Conservation (phyloP, 2,797 vertebrate species). For the Rhyacichthys aspro region DNA sequence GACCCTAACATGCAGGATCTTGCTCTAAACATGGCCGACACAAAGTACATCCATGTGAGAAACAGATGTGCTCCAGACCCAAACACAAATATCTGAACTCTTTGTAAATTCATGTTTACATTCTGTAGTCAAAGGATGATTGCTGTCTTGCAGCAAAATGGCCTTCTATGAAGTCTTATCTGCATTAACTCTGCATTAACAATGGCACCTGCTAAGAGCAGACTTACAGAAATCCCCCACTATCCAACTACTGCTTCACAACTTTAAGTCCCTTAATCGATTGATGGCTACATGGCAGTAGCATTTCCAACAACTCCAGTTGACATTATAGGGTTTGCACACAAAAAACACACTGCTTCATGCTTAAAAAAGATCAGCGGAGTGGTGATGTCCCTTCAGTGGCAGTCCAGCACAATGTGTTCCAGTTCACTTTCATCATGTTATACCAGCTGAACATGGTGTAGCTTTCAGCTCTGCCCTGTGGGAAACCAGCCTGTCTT, state of each 20-base stretch:
- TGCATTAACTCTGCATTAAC: constrained; percentile 8
- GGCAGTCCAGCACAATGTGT: constrained; percentile 81
- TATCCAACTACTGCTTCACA: constrained; percentile 57
- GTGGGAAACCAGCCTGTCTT: constrained; percentile 77
- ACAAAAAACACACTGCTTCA: constrained; percentile 81
- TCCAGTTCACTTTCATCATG: constrained; percentile 83
- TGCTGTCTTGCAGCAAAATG: constrained; percentile 18
- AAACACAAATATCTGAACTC: neutral
- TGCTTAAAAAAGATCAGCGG: constrained; percentile 76
- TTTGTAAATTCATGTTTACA: neutral
- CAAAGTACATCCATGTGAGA: constrained; percentile 49
- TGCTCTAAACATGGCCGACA: constrained; percentile 64
- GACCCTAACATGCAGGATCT: constrained; percentile 69
- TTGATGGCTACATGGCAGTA: constrained; percentile 58
- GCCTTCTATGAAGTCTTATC: constrained; percentile 2
- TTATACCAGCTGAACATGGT: constrained; percentile 81
- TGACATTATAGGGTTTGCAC: constrained; percentile 55
- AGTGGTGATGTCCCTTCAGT: constrained; percentile 76
- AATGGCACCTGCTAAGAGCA: constrained; percentile 33
- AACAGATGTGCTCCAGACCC: constrained; percentile 24
- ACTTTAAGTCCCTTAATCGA: constrained; percentile 68
- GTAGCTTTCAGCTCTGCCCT: constrained; percentile 81
- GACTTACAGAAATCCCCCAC: constrained; percentile 53
- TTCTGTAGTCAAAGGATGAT: neutral
- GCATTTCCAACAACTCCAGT: constrained; percentile 46